Conservation (phyloP, 2,113 vertebrate species). For the Apteryx mantelli region DNA sequence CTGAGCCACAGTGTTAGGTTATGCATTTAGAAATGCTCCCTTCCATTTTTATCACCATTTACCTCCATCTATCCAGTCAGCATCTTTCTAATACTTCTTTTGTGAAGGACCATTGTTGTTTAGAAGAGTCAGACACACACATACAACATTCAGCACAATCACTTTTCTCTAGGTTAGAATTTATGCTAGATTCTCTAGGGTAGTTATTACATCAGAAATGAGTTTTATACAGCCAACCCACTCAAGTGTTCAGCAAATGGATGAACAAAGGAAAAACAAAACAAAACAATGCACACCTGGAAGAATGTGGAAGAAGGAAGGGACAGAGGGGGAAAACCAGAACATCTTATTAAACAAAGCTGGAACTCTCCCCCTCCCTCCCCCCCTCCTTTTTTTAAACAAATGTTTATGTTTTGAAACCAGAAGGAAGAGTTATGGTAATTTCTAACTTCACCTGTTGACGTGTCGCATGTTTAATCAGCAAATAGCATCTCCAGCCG, state of each 20-base stretch:
- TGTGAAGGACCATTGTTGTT: neutral
- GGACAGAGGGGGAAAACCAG: neutral
- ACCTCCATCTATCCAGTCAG: neutral
- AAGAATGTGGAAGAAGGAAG: neutral
- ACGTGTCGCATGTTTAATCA: neutral
- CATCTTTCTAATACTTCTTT: neutral
- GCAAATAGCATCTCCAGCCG: neutral
- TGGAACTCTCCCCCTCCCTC: accelerated
- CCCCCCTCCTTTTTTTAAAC: neutral
- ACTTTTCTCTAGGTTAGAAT: neutral
- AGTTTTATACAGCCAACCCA: neutral
- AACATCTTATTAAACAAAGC: neutral
- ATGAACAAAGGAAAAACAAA: neutral
- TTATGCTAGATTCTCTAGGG: neutral
- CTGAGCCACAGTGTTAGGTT: neutral
- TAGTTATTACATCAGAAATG: neutral
- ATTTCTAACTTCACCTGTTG: neutral
- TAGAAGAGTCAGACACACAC: neutral
- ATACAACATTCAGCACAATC: neutral
- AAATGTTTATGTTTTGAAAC: neutral
- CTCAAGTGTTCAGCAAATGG: neutral
- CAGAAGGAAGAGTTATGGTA: neutral
- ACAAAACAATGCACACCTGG: neutral
- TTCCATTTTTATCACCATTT: neutral
- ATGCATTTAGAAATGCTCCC: neutral